A percentile compares a stretch with the other conserved stretches of the same genome.
Conservation (phyloP, 2,888 invertebrate genomes). For the Cantharis rustica region DNA sequence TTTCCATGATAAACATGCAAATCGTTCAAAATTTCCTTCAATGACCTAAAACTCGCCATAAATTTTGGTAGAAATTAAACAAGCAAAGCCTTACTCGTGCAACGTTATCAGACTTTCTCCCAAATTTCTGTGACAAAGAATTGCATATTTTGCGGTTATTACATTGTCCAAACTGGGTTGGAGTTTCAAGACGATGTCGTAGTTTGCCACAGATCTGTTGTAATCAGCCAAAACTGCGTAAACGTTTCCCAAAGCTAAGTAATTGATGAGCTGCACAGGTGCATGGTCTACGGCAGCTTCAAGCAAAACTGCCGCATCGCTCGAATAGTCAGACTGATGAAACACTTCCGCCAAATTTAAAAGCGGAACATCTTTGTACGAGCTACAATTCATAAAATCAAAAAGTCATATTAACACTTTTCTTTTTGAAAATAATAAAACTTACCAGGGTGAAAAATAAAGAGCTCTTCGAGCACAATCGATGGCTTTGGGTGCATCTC, state of each 20-base stretch:
- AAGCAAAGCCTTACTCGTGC: slow-evolving; percentile 63
- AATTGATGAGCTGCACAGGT: slow-evolving; percentile 63
- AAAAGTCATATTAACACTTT: too few relatives aligned
- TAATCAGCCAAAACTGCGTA: slow-evolving; percentile 73
- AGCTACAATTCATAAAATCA: too few relatives aligned
- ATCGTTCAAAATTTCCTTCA: slow-evolving; percentile 66
- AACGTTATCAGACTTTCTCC: slow-evolving; percentile 66
- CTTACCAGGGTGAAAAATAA: slow-evolving; percentile 71
- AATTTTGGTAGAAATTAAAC: neutral
- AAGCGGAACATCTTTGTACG: slow-evolving; percentile 73
- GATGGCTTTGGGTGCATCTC: slow-evolving; percentile 75
- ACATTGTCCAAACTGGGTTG: slow-evolving; percentile 68
- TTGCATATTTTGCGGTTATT: slow-evolving; percentile 65
- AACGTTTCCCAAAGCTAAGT: slow-evolving; percentile 74
- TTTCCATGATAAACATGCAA: slow-evolving; percentile 66
- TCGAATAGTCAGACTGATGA: slow-evolving; percentile 66
- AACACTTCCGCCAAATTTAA: slow-evolving; percentile 75
- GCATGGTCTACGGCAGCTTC: slow-evolving; percentile 76
- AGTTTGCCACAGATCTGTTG: slow-evolving; percentile 70
- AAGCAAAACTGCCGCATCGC: slow-evolving; percentile 74
- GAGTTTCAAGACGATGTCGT: slow-evolving; percentile 68
- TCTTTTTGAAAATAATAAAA: too few relatives aligned
- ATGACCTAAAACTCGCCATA: slow-evolving; percentile 55
- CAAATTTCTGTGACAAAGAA: slow-evolving; percentile 70
- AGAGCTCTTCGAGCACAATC: slow-evolving; percentile 79